Conservation (phyloP, 64 coral and sea anemone species). For the Actinia equina region DNA sequence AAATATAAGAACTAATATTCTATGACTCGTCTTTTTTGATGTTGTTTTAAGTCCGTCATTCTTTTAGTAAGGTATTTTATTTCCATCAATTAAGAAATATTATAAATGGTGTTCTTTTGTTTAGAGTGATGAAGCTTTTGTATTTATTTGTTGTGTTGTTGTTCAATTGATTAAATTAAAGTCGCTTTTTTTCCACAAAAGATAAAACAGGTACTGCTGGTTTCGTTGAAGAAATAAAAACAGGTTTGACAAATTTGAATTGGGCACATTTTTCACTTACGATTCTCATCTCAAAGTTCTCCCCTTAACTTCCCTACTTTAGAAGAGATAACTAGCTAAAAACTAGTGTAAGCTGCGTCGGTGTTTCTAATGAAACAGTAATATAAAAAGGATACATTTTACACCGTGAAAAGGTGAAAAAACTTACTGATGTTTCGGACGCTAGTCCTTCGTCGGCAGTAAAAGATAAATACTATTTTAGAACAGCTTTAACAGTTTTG, state of each 20-base stretch:
- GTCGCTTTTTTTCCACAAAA: background rate
- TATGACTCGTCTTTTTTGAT: background rate
- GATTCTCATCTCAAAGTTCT: too few species aligned
- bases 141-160: background rate
- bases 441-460: too few species aligned
- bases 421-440: too few species aligned
- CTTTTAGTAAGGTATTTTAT: background rate
- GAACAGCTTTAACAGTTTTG: too few species aligned
- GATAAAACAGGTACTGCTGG: background rate
- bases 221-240: background rate
- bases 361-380: too few species aligned
- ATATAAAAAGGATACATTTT: too few species aligned
- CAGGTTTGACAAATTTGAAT: background rate
- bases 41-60: background rate
- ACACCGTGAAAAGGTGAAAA: too few species aligned
- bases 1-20: too few species aligned
- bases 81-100: background rate
- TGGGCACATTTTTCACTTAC: background rate
- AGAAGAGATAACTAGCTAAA: too few species aligned
- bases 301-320: too few species aligned
- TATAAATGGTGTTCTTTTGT: background rate
- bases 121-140: background rate
- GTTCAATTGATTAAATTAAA: background rate
- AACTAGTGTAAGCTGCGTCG: too few species aligned
- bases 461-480: too few species aligned